These are phyloP conservation scores for Dysmachus trigonus DNA, from an alignment of 2,888 invertebrate species.

Conservation along the genomic window DNA sequence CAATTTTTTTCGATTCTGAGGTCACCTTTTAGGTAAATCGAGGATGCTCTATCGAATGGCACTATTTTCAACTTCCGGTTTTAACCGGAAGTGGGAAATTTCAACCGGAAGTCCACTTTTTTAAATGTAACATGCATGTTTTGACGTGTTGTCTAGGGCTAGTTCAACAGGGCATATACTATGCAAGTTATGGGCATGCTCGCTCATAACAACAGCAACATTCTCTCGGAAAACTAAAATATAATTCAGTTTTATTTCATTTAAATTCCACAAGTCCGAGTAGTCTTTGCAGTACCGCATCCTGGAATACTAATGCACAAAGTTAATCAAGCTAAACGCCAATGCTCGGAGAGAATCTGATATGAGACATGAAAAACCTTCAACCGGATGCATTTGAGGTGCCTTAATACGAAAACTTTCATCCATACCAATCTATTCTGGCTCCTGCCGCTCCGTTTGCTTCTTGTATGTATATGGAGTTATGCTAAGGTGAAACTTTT, in stretches of 20 bases:
- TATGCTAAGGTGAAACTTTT: constrained; percentile 20
- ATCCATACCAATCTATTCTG: background rate
- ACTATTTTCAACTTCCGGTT: too few relatives aligned
- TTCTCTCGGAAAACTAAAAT: background rate
- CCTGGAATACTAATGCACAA: constrained; percentile 23
- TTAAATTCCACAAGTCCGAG: background rate
- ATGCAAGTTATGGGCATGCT: too few relatives aligned
- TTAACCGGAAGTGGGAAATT: too few relatives aligned
- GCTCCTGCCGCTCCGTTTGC: background rate
- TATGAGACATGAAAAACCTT: constrained; percentile 38
- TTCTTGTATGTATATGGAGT: background rate
- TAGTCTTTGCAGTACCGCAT: background rate
- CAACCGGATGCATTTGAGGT: constrained; percentile 39
- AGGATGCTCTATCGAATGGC: too few relatives aligned
- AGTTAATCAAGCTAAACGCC: constrained; percentile 37
- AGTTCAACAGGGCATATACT: too few relatives aligned
- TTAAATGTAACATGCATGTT: too few relatives aligned
- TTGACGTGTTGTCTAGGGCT: too few relatives aligned
- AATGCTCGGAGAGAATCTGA: constrained; percentile 10
- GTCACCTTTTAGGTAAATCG: too few relatives aligned
- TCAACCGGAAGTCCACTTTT: too few relatives aligned
- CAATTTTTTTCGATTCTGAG: too few relatives aligned
- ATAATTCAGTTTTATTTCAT: background rate
- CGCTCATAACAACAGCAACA: too few relatives aligned
- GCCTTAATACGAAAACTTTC: constrained; percentile 38